Base-by-base conservation (phyloP, 2,113 vertebrate genomes). In the Chionodraco myersi region DNA sequence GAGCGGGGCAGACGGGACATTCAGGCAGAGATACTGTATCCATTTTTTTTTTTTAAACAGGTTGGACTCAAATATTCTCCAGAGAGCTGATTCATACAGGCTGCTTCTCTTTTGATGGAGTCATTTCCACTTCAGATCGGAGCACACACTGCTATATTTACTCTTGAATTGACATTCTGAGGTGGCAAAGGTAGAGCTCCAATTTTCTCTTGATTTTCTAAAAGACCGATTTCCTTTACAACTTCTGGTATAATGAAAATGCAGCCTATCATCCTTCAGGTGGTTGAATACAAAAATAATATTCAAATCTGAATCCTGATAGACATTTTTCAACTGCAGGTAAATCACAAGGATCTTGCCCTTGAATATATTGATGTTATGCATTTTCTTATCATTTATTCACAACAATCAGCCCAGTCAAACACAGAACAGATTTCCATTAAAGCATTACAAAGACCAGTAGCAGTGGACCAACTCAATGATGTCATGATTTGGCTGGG, bases 1-100 rank as follows among this genome's bases (percentile, higher is more conserved):
- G 13, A 66, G 51, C 18, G 2, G 60, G 12, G 44, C 77, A 77
- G 70, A 87, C 49, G 72, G 76, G 80, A 58, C n/a, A 52, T 58
- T 23, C 34, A 65, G 49, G 48, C 16, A 18, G n/a, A 58, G 72
- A 68, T 48, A 51, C 54, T 15, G 3, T 26, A 30, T 48, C 16
- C 15, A 21, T 21, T 21, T 21, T 21, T 69, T 51, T 30, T 0
- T 60, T 41, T 21, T 21, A 80, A 65, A 47, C 15, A 65, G 11
- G 49, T 41, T 9, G 36, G 58, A 21, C 14, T 21, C 0, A 36
- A 69, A 58, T 30, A 64, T 69, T 62, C 16, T 44, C 47, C 16
- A 47, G 64, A 72, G 41, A 73, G 5, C 62, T 5, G 23, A 62
- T 23, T 16, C 49, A 62, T 23, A 34, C 15, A 51, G 11, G 1